Evolutionary conservation across 1,140 invertebrate species (phyloP), one percentile per base, ranked within the genome.

Genomic region (Sesamia nonagrioides): DNA sequence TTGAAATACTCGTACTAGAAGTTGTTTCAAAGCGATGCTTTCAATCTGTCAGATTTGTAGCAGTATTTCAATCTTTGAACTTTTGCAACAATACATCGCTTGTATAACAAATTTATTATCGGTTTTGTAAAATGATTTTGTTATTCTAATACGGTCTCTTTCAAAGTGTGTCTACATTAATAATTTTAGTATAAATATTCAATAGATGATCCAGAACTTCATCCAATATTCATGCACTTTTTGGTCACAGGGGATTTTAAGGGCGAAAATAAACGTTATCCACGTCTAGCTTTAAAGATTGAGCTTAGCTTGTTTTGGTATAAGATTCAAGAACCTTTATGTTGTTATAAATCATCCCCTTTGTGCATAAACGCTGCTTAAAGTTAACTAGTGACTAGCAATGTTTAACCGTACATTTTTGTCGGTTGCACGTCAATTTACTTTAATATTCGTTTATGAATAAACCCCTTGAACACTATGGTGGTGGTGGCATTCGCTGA

Each of bases 161-260:
- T 54, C 52, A 54, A 1, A 54, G 6, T 56, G 21, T 56, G 11
- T 56, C 8, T 56, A 27, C 18, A 56, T 56, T 56, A 56, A 33
- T 56, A 27, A 33, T 13, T 56, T 13, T 56, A 27, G 11, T 27
- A 56, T 56, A 56, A 56, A 56, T 56, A 56, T 27, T 56, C 54
- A 56, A 27, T 56, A 56, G 54, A 9, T 27, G 54, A 27, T 56
- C 54, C 54, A 27, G 54, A 56, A 56, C 21, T 56, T 21, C 21
- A 56, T 56, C 18, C 54, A 56, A 27, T 27, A 56, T 56, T 27
- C 54, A 56, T 56, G 54, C 54, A 56, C 54, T 56, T 27, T 56
- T 56, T 56, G 54, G 54, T 56, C 54, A 56, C 54, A 27, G 52
- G 52, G 52, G 17, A 54, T n/a, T 54, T 54, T 7, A 54, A 54